Evolutionary conservation across 2,888 invertebrate species (phyloP).

Genomic region (Dioctria rufipes): DNA sequence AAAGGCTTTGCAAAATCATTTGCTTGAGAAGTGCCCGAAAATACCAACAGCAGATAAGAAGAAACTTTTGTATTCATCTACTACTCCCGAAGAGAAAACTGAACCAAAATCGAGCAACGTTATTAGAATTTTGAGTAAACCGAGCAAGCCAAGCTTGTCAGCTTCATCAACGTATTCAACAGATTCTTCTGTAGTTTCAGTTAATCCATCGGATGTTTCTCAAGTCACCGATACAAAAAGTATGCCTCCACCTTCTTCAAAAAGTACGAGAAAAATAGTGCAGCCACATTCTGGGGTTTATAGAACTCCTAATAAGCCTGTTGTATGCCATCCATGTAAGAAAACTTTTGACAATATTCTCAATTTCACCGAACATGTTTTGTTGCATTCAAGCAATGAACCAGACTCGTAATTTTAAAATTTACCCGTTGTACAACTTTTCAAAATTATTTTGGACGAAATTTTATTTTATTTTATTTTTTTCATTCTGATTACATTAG

Average conservation of each 20-base stretch:
- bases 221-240: neutral
- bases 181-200: neutral
- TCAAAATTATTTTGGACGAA: too few relatives aligned
- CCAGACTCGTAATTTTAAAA: neutral
- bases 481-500: too few relatives aligned
- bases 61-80: conserved; percentile 10
- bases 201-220: neutral
- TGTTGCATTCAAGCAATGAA: neutral
- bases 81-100: neutral
- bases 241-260: conserved; percentile 3
- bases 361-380: neutral
- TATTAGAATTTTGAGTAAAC: neutral
- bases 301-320: conserved; percentile 31
- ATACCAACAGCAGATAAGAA: conserved; percentile 18
- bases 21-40: conserved; percentile 36
- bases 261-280: neutral
- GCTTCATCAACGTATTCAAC: neutral
- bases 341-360: conserved; percentile 17
- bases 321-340: conserved; percentile 21
- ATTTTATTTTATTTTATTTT: too few relatives aligned
- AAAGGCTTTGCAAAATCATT: conserved; percentile 40
- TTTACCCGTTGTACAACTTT: too few relatives aligned
- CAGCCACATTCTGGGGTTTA: conserved; percentile 36
- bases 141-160: neutral
- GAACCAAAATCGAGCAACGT: neutral